Evolutionary conservation across 2,113 vertebrate species (phyloP).

Genomic region (Semnornis frantzii): DNA sequence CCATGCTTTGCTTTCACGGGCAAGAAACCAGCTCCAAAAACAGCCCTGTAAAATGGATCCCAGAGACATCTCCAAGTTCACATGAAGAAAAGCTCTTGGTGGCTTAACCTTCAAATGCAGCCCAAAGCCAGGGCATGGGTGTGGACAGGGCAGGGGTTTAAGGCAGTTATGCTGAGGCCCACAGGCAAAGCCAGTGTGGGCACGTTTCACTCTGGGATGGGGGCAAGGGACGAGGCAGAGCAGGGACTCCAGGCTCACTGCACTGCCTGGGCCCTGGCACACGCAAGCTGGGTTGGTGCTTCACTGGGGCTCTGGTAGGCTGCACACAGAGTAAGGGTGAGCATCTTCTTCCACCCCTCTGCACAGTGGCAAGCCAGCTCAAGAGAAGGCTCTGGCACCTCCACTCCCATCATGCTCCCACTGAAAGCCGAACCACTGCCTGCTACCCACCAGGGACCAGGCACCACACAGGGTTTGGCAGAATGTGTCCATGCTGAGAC

Average conservation of each 20-base stretch:
- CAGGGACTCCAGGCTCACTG: accelerated
- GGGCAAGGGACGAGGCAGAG: background rate
- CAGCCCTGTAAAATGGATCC: accelerated
- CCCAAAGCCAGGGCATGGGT: accelerated
- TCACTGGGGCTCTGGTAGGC: background rate
- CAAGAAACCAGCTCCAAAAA: background rate
- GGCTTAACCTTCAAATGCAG: background rate
- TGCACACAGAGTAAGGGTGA: accelerated
- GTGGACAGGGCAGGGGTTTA: background rate
- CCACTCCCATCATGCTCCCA: background rate
- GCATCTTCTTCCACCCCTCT: background rate
- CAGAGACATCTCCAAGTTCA: accelerated
- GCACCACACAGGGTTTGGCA: background rate
- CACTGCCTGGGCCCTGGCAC: background rate
- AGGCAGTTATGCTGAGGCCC: background rate
- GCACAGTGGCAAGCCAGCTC: accelerated
- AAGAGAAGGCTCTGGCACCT: accelerated
- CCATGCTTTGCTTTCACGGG: accelerated
- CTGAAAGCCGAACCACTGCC: background rate
- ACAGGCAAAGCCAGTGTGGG: accelerated
- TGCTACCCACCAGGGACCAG: accelerated
- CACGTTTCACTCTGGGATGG: accelerated
- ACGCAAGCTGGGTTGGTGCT: background rate
- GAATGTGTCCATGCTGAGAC: accelerated
- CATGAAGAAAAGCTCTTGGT: accelerated